Conservation (phyloP, 1,140 invertebrate species). For the Drosophila murphyi region DNA sequence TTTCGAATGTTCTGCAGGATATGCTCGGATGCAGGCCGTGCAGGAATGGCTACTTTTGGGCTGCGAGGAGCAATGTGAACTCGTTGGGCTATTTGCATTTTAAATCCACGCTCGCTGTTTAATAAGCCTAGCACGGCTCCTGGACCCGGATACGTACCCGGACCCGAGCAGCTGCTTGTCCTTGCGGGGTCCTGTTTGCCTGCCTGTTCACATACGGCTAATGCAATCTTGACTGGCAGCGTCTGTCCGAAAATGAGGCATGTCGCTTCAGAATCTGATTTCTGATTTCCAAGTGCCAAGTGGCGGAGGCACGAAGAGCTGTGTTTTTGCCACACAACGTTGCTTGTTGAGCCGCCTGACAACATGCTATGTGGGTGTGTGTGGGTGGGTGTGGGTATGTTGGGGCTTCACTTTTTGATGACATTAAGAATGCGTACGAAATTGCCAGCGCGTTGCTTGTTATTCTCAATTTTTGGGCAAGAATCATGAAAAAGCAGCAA, state of each 20-base stretch:
- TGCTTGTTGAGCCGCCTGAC: conserved; percentile 49
- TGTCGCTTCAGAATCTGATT: conserved; percentile 80
- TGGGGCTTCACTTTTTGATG: conserved; percentile 59
- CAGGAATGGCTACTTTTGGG: conserved; percentile 63
- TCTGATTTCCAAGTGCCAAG: conserved; percentile 56
- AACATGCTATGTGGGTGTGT: conserved; percentile 21
- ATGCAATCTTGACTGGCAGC: conserved; percentile 76
- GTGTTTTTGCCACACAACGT: conserved; percentile 19
- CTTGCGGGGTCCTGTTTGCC: conserved; percentile 2
- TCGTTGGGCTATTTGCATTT: conserved; percentile 69
- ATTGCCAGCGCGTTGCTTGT: conserved; percentile 8
- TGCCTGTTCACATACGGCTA: conserved; percentile 43
- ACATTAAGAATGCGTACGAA: conserved; percentile 34
- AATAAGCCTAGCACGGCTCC: conserved; percentile 56
- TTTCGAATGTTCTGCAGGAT: conserved; percentile 19
- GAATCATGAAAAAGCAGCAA: conserved; percentile 1
- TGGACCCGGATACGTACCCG: not conserved
- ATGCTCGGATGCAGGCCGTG: conserved; percentile 28
- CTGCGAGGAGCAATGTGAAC: conserved; percentile 27
- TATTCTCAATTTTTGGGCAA: not conserved
- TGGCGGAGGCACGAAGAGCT: not conserved
- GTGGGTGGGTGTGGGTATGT: not conserved
- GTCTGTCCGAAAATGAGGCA: conserved; percentile 70
- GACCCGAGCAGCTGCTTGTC: conserved; percentile 29
- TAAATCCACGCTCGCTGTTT: conserved; percentile 57